These are phyloP conservation scores for Ictidomys tridecemlineatus DNA, from an alignment of 2,113 vertebrate genomes.

Conservation along the genomic window DNA sequence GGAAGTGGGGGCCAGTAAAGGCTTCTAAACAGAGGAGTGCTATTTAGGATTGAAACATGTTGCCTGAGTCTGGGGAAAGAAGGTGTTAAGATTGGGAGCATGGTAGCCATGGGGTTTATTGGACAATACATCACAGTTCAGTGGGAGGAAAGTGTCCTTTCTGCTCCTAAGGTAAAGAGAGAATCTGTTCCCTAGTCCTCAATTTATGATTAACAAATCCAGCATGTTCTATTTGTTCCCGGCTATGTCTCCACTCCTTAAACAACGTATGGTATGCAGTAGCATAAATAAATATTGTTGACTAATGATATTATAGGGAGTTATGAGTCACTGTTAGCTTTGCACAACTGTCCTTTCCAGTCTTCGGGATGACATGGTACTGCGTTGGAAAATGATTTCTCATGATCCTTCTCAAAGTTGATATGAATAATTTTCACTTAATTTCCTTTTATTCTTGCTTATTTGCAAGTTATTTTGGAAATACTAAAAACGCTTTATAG, in stretches of 20 bases:
- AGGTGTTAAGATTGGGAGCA: background rate
- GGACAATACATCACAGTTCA: constrained; percentile 21
- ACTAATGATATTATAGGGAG: background rate
- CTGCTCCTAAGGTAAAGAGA: background rate
- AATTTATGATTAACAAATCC: constrained; percentile 11
- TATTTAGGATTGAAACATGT: background rate
- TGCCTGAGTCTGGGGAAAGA: background rate
- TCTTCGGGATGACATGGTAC: constrained; percentile 3
- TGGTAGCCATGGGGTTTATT: background rate
- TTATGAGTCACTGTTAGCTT: constrained; percentile 16
- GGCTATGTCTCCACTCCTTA: background rate
- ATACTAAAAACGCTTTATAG: background rate
- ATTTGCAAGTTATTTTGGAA: constrained; percentile 47
- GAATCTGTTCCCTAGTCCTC: background rate
- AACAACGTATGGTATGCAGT: background rate
- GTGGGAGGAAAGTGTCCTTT: background rate
- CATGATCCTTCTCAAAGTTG: constrained; percentile 11
- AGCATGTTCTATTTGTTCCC: background rate
- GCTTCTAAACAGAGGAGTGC: background rate
- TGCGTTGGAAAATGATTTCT: background rate
- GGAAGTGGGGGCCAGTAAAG: background rate
- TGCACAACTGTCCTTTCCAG: background rate
- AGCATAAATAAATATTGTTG: background rate
- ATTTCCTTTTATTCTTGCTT: constrained; percentile 49
- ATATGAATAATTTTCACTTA: constrained; percentile 48